These are phyloP conservation scores for Bombycilla garrulus DNA, from an alignment of 2,113 vertebrate genomes.

Conservation along the genomic window DNA sequence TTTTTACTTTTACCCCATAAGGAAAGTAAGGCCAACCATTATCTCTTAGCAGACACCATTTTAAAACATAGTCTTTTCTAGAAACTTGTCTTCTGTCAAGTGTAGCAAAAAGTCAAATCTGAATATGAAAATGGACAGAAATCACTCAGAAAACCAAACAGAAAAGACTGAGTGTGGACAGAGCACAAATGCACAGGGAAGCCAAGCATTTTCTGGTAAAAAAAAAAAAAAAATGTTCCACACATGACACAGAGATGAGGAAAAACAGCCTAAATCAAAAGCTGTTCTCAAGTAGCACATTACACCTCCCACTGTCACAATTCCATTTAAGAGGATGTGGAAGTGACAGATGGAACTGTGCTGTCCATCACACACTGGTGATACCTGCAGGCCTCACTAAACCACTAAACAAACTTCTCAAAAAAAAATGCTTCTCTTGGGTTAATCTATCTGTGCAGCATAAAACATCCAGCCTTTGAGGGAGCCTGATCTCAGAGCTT, in stretches of 20 bases:
- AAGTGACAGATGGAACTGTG: neutral
- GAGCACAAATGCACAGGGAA: neutral
- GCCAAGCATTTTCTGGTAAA: neutral
- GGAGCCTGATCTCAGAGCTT: neutral
- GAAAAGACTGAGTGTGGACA: neutral
- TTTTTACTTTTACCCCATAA: neutral
- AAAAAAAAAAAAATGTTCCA: neutral
- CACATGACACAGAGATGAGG: neutral
- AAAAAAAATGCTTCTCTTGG: neutral
- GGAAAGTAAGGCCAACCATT: neutral
- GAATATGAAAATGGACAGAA: neutral
- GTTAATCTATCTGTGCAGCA: neutral
- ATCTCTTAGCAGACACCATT: neutral
- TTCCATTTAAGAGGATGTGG: neutral
- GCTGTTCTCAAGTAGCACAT: neutral
- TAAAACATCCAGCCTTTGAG: neutral
- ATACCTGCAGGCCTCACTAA: fast-evolving
- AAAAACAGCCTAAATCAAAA: neutral
- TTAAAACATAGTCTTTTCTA: neutral
- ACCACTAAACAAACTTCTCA: neutral
- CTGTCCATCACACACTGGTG: neutral
- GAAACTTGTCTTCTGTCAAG: neutral
- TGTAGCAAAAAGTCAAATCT: neutral
- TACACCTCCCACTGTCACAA: neutral
- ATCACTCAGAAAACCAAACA: neutral